phyloP scores from a whole-genome alignment of 2,888 invertebrate genomes.

The Rotaria sp. region DNA sequence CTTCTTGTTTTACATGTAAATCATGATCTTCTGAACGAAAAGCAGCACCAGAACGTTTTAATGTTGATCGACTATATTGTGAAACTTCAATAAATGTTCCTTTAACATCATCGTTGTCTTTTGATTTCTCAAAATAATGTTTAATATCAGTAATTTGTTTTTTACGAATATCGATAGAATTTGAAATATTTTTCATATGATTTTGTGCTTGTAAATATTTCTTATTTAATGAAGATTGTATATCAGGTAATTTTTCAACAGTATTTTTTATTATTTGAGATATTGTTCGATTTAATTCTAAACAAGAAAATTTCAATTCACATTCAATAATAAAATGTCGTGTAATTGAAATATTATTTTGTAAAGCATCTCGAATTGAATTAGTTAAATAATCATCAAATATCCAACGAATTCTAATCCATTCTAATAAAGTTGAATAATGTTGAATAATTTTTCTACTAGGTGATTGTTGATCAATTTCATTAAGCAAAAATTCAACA shows the following conservation, averaged over 20 bases:
- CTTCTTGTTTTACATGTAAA: too few species aligned
- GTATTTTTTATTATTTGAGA: background rate
- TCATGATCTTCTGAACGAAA: too few species aligned
- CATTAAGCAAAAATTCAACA: background rate
- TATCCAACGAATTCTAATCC: background rate
- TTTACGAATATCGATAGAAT: too few species aligned
- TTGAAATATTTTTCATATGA: background rate
- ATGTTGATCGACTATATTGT: too few species aligned
- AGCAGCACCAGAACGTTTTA: too few species aligned
- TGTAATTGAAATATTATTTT: background rate
- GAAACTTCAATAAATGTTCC: too few species aligned
- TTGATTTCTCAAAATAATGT: too few species aligned
- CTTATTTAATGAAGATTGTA: background rate
- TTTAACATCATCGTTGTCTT: too few species aligned
- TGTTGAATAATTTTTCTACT: background rate
- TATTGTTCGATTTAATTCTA: background rate
- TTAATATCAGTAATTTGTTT: background rate
- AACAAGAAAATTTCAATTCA: background rate
- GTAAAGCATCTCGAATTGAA: background rate
- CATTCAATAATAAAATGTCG: background rate
- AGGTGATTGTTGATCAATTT: too few species aligned
- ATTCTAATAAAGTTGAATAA: background rate
- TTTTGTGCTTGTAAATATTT: background rate
- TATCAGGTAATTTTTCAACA: background rate
- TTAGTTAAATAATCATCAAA: background rate